A percentile compares a stretch with the other conserved stretches of the same genome.
phyloP scores from a whole-genome alignment of 2,113 vertebrate genomes.

The Thryonomys swinderianus region DNA sequence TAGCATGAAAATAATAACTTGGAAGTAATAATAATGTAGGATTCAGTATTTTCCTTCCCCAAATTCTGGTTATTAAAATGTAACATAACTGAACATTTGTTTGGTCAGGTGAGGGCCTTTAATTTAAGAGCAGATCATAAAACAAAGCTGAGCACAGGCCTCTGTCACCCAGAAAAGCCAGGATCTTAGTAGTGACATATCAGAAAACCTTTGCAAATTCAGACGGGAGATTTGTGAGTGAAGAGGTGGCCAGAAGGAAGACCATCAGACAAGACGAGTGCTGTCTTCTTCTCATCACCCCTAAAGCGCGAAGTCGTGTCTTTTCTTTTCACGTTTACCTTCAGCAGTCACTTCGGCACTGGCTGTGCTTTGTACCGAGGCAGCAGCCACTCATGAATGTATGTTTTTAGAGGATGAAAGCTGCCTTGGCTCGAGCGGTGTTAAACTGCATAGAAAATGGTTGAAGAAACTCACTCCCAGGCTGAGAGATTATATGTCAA shows the following conservation, averaged over 20 bases:
- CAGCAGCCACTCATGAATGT: constrained; percentile 43
- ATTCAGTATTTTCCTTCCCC: background rate
- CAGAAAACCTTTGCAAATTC: background rate
- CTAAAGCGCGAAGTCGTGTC: background rate
- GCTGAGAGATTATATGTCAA: constrained; percentile 74
- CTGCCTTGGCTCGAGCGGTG: constrained; percentile 52
- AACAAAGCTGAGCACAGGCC: background rate
- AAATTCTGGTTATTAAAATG: constrained; percentile 30
- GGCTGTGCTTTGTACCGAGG: constrained; percentile 23
- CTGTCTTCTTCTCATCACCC: constrained; percentile 36
- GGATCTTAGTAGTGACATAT: background rate
- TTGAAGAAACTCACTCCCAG: constrained; percentile 58
- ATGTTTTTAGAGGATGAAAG: constrained; percentile 62
- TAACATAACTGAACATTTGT: background rate
- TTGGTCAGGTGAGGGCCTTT: background rate
- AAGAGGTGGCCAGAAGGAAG: background rate
- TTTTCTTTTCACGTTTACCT: constrained; percentile 57
- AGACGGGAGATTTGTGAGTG: background rate
- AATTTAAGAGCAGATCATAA: background rate
- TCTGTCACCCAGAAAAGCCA: background rate
- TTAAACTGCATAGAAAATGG: constrained; percentile 67
- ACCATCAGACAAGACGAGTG: background rate
- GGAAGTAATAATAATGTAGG: background rate
- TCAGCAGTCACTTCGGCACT: constrained; percentile 53
- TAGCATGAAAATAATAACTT: background rate